phyloP scores from a whole-genome alignment of 2,888 invertebrate genomes.

The Erebia epiphron region DNA sequence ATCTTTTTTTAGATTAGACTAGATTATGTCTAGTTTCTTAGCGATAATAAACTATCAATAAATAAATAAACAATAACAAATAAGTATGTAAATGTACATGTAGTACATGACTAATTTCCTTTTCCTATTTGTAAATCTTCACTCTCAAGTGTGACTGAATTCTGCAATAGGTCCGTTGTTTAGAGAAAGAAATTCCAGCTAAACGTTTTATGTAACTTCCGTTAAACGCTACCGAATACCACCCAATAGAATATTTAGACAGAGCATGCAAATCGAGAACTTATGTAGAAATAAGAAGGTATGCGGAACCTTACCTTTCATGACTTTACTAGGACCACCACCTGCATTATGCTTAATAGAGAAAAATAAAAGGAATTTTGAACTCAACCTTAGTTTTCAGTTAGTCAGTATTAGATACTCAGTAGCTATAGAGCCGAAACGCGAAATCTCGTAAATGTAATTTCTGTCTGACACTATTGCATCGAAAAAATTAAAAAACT shows the following conservation, averaged over 20 bases:
- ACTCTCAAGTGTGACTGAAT: background rate
- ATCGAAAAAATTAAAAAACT: no score
- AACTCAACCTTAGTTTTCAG: background rate
- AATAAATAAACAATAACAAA: background rate
- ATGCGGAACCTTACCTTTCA: conserved; percentile 30
- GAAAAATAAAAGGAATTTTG: background rate
- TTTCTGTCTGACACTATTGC: no score
- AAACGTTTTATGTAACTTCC: conserved; percentile 26
- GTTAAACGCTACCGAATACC: conserved; percentile 19
- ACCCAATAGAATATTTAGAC: background rate
- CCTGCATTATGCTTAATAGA: background rate
- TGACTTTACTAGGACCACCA: background rate
- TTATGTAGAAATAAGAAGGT: conserved; percentile 13
- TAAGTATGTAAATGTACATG: background rate
- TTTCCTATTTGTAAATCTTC: background rate
- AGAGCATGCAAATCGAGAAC: conserved; percentile 28
- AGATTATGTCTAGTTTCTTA: no score
- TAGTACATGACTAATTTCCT: background rate
- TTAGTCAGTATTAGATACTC: background rate
- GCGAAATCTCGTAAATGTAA: no score
- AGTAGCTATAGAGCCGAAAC: background rate
- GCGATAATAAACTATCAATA: no score
- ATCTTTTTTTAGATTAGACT: no score
- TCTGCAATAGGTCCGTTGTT: background rate
- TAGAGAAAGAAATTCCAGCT: background rate